Evolutionary conservation across 1,140 invertebrate species (phyloP).

Genomic region (Lordiphosa stackelbergi): DNA sequence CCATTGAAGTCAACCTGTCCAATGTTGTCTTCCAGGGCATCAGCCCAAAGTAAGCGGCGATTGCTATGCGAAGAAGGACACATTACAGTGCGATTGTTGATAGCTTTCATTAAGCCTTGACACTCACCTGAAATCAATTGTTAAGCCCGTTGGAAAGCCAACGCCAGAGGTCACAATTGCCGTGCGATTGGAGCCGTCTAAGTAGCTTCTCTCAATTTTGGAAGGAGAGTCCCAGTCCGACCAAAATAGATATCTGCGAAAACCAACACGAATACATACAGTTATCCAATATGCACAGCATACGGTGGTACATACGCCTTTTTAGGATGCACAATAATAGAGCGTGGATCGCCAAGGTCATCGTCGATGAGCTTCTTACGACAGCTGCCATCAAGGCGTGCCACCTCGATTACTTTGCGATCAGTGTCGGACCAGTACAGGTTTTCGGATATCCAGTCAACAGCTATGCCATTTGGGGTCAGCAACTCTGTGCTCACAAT

Average conservation of each 20-base stretch:
- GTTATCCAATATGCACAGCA: no score
- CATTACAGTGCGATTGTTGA: not conserved
- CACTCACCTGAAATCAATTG: constrained; percentile 88
- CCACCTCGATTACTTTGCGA: constrained; percentile 89
- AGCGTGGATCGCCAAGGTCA: constrained; percentile 86
- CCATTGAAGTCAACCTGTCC: constrained; percentile 92
- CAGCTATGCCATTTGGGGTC: constrained; percentile 87
- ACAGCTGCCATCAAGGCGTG: constrained; percentile 86
- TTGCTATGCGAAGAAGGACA: constrained; percentile 38
- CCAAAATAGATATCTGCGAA: constrained; percentile 89
- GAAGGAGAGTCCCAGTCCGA: constrained; percentile 91
- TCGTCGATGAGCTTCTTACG: constrained; percentile 84
- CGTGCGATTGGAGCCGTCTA: constrained; percentile 89
- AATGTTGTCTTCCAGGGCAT: constrained; percentile 92
- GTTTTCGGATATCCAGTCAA: constrained; percentile 93
- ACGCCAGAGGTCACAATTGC: constrained; percentile 87
- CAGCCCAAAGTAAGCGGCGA: constrained; percentile 85
- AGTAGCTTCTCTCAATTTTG: constrained; percentile 88
- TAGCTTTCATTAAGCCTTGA: no score
- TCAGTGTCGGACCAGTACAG: constrained; percentile 94
- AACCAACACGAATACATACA: not conserved
- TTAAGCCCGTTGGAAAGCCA: constrained; percentile 93
- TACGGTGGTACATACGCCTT: constrained; percentile 81
- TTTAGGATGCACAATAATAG: constrained; percentile 86
- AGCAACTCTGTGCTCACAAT: constrained; percentile 81